Conservation (phyloP, 2,797 vertebrate species). For the Myotis daubentonii region DNA sequence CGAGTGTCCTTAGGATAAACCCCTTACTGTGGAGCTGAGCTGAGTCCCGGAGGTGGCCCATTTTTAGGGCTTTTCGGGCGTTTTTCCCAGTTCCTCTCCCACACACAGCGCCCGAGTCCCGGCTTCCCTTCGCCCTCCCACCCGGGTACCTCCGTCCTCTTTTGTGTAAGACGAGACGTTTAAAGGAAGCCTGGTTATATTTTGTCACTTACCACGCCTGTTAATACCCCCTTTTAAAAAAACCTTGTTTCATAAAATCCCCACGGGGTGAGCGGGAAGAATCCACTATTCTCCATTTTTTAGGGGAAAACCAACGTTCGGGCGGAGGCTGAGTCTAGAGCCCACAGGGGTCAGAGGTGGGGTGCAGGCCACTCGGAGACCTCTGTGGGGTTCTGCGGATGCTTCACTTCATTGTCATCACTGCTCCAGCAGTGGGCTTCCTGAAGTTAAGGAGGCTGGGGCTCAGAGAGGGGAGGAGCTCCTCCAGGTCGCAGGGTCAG, state of each 20-base stretch:
- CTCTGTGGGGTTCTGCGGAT: too few relatives aligned
- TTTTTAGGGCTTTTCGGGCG: not conserved
- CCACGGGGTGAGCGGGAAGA: not conserved
- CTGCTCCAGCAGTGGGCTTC: too few relatives aligned
- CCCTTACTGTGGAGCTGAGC: fast-evolving
- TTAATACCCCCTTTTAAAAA: not conserved
- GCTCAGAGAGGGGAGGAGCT: too few relatives aligned
- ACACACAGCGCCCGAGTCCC: fast-evolving
- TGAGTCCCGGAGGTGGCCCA: fast-evolving
- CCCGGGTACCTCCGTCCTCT: not conserved
- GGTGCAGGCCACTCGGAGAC: too few relatives aligned
- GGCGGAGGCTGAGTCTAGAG: too few relatives aligned
- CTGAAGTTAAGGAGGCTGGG: too few relatives aligned
- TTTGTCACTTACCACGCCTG: not conserved
- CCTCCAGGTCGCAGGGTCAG: not conserved
- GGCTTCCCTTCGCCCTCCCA: not conserved
- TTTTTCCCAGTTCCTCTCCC: not conserved
- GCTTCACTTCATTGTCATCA: too few relatives aligned
- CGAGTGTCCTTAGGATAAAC: not conserved
- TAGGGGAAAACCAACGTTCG: not conserved
- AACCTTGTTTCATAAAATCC: not conserved
- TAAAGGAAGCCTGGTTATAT: not conserved
- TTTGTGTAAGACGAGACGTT: not conserved
- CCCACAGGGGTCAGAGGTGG: too few relatives aligned
- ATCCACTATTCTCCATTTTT: not conserved